Evolutionary conservation across 2,888 invertebrate genomes (phyloP).

Genomic region (Nebria brevicollis): DNA sequence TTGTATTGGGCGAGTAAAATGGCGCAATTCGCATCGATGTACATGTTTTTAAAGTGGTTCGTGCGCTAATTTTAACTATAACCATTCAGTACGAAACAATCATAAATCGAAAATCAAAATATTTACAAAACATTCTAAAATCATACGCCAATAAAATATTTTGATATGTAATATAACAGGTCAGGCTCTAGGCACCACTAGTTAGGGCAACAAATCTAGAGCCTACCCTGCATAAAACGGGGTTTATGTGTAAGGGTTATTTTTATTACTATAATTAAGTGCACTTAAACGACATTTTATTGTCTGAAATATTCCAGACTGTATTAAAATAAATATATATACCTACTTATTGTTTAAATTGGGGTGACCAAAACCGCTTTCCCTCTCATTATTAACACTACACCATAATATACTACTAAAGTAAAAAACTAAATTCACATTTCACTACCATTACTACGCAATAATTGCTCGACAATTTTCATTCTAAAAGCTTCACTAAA

Average conservation of each 20-base stretch:
- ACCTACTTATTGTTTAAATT: neutral
- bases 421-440: too few species aligned
- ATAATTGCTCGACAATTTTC: too few species aligned
- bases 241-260: neutral
- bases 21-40: conserved; percentile 70
- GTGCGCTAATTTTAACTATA: neutral
- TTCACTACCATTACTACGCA: too few species aligned
- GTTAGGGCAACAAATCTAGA: too few species aligned
- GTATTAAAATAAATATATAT: neutral
- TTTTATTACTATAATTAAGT: neutral
- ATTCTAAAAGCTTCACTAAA: too few species aligned
- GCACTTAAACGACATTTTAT: neutral
- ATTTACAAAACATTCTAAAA: neutral
- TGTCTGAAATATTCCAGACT: neutral
- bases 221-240: neutral
- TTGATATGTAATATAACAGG: neutral
- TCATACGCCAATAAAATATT: neutral
- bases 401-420: too few species aligned
- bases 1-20: conserved; percentile 75
- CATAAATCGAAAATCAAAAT: neutral
- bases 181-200: too few species aligned
- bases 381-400: too few species aligned
- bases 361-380: too few species aligned
- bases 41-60: conserved; percentile 54
- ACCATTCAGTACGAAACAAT: neutral